Base-by-base conservation (phyloP, 23 tunicate species). In the Clavelina lepadiformis region DNA sequence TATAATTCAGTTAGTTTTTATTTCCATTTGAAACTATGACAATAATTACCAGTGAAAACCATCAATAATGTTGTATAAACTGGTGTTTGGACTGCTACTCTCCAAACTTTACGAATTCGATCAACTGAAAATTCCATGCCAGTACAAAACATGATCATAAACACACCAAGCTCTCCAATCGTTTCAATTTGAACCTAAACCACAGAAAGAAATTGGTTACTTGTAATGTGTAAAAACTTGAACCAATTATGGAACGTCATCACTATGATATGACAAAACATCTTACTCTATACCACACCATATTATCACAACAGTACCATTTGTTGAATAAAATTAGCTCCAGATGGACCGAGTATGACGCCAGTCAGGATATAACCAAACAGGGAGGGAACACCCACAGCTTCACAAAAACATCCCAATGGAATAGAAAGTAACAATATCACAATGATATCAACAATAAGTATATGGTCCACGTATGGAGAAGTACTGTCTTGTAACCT, bases 341-440 rank as follows among this genome's bases (percentile, higher is more conserved):
- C 88, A 7, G 82, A 58, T 0, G 96, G 96, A 0, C 96, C 96
- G 21, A 88, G 81, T 8, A 80, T 55, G 41, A 88, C 45, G 5
- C 96, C 96, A 30, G 96, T 63, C 73, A 88, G 45, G 25, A 88
- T 83, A 56, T 80, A 88, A 0, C 88, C 96, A 74, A 88, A 88
- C 32, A 88, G 38, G 6, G 96, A 74, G 0, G 86, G 86, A 3
- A 80, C 68, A 19, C 88, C 78, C n/a, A 88, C 6, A 11, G 47
- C 30, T 33, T 73, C 61, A 45, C 96, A 88, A 30, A 88, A 2
- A 31, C 31, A 74, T 19, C 86, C 96, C 26, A 88, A 51, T 19
- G 82, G 88, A 22, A 80, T 54, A 20, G 88, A 75, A 20, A 61
- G 19, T 33, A 88, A 18, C 38, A 76, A 46, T 4, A 88, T 62